Conservation (phyloP, 2,797 vertebrate species). For the Molossus alvarezi region DNA sequence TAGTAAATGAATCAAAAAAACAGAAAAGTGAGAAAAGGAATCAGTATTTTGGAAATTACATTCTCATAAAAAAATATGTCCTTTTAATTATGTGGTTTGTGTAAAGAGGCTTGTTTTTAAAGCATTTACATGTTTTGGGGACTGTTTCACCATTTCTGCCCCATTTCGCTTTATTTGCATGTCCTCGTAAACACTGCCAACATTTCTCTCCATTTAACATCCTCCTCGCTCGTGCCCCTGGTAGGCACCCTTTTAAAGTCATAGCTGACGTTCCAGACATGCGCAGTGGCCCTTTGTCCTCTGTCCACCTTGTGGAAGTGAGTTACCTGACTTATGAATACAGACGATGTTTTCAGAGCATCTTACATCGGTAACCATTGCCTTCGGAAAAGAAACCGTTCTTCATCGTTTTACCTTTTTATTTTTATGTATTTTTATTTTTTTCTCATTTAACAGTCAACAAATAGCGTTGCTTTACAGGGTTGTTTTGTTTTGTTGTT, state of each 20-base stretch:
- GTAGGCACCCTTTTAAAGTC: neutral
- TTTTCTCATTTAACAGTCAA: no score
- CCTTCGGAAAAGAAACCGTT: neutral
- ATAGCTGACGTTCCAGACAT: neutral
- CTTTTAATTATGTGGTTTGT: neutral
- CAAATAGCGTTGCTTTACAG: no score
- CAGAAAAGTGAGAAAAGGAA: neutral
- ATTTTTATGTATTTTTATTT: no score
- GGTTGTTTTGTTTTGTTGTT: no score
- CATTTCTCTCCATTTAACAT: neutral
- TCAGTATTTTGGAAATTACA: slow-evolving; percentile 4
- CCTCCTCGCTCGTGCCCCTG: no score
- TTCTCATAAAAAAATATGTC: neutral
- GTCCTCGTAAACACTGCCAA: neutral
- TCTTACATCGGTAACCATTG: neutral
- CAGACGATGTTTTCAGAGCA: neutral
- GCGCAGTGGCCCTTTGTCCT: neutral
- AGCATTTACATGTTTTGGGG: neutral
- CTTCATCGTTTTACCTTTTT: neutral
- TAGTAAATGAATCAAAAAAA: neutral
- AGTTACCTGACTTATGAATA: neutral
- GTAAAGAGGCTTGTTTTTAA: neutral
- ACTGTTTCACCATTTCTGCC: neutral
- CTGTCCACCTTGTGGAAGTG: neutral
- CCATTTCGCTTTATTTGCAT: neutral